Evolutionary conservation across 2,797 vertebrate genomes (phyloP).

Genomic region (Sebastolobus alascanus): DNA sequence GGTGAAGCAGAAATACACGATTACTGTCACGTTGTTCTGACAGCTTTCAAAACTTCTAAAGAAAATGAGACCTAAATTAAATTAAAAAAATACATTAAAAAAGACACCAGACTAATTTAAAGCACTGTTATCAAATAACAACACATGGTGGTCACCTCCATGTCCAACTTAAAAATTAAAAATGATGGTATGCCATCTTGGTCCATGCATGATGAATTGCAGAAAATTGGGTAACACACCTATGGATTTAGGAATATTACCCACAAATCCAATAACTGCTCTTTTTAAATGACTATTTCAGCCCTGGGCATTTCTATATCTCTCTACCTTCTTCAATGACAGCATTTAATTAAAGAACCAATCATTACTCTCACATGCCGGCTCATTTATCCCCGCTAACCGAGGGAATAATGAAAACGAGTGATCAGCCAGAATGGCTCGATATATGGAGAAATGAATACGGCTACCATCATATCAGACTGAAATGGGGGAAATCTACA

Average conservation of each 20-base stretch:
- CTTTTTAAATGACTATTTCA: slow-evolving; percentile 35
- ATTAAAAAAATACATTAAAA: background rate
- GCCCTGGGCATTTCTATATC: slow-evolving; percentile 3
- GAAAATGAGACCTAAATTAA: background rate
- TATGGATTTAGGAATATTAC: background rate
- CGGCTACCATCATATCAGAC: slow-evolving; percentile 10
- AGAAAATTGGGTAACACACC: background rate
- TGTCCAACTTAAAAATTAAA: background rate
- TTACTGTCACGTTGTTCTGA: background rate
- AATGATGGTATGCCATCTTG: background rate
- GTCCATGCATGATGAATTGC: background rate
- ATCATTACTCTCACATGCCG: slow-evolving; percentile 27
- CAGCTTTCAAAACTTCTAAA: background rate
- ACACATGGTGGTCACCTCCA: background rate
- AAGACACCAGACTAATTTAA: background rate
- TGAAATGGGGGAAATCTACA: slow-evolving; percentile 11
- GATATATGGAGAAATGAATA: slow-evolving; percentile 35
- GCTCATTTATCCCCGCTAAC: slow-evolving; percentile 46
- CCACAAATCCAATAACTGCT: slow-evolving; percentile 11
- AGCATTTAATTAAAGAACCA: slow-evolving; percentile 57
- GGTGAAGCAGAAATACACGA: background rate
- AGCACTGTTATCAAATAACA: background rate
- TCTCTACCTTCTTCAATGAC: slow-evolving; percentile 19
- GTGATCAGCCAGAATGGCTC: slow-evolving; percentile 8
- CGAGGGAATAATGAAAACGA: slow-evolving; percentile 40